Evolutionary conservation across 2,888 invertebrate species (phyloP), one percentile per base, ranked within the genome.

Genomic region (Kuschelorhynchus macadamiae): DNA sequence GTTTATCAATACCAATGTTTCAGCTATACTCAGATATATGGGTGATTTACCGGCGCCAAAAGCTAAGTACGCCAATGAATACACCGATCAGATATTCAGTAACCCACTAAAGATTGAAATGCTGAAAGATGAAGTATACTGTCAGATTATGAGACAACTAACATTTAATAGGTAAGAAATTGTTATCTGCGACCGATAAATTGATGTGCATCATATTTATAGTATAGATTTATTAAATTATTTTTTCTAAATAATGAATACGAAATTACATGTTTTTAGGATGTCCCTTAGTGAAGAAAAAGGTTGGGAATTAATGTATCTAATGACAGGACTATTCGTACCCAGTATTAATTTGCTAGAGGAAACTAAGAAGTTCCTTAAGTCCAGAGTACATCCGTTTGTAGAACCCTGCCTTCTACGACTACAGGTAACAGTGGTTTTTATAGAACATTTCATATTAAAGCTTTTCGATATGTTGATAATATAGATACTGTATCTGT

Each of bases 251-350:
- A n/a, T n/a, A n/a, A n/a, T n/a, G n/a, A n/a, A n/a, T n/a, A n/a
- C n/a, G n/a, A n/a, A n/a, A n/a, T n/a, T n/a, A n/a, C n/a, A n/a
- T 30, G 8, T 16, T 49, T 50, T 39, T 33, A 71, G 71, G 50
- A 92, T 92, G 79, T 88, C 89, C 56, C 83, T 91, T 53, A 96
- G 96, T 79, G 96, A 96, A 82, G 95, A 96, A 81, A 87, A 94
- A 64, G 97, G 96, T 0, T 98, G 97, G 97, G 96, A 98, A 81
- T 83, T 97, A 68, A 89, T 98, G 89, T 97, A 97, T 92, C 85
- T 98, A 63, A 89, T 90, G 2, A 94, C 95, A 0, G 97, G 96
- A 0, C 86, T 95, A 46, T 95, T 95, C 84, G 87, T 91, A 8
- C 95, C 95, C 74, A 92, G 92, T 72, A 89, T 91, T 73, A 84